Evolutionary conservation across 2,113 vertebrate genomes (phyloP).

Genomic region (Australoheros scitulus): DNA sequence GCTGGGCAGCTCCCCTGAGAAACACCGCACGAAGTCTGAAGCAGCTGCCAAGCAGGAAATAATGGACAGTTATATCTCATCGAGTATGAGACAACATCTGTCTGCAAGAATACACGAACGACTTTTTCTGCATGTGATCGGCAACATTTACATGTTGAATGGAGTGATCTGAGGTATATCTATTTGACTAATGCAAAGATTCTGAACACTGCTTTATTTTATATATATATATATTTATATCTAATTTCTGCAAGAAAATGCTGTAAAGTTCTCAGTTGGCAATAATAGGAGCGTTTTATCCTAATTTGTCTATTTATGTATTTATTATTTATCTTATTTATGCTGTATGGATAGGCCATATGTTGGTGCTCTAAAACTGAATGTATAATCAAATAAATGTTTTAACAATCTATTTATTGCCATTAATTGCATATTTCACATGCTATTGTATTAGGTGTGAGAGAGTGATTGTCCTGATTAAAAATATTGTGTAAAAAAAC

Average conservation of each 20-base stretch:
- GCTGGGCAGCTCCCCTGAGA: neutral
- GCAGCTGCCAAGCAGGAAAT: neutral
- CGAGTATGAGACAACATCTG: too few species aligned
- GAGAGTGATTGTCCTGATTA: neutral
- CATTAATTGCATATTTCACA: neutral
- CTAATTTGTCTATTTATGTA: constrained; percentile 56
- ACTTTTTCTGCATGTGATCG: neutral
- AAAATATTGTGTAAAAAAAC: neutral
- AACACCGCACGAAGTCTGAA: neutral
- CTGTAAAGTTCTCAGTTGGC: constrained; percentile 49
- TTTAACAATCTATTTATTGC: neutral
- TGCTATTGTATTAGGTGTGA: neutral
- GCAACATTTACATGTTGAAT: neutral
- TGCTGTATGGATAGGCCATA: neutral
- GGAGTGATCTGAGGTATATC: neutral
- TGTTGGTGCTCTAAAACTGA: neutral
- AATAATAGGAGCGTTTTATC: constrained; percentile 36
- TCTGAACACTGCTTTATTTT: constrained; percentile 37
- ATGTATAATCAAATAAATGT: constrained; percentile 38
- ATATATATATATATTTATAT: constrained; percentile 13
- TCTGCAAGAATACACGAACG: neutral
- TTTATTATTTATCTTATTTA: constrained; percentile 60
- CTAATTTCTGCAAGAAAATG: neutral
- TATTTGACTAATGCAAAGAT: neutral
- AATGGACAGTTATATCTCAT: neutral